A percentile compares a stretch with the other conserved stretches of the same genome.
Conservation (phyloP, 2,888 invertebrate species). For the Amphipyra tragopoginis region DNA sequence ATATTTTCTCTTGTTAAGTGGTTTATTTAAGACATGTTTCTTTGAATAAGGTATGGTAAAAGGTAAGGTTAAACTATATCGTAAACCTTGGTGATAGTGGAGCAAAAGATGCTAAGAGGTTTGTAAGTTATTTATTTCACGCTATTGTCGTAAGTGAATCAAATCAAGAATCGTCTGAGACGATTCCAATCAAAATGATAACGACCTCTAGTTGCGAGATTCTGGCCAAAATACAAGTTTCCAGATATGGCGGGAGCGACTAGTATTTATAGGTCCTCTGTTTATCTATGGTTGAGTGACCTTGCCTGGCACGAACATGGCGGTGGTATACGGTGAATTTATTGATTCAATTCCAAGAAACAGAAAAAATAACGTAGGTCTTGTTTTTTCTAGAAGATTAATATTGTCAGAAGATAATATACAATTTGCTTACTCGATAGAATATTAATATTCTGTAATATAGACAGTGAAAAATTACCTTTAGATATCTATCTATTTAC, state of each 20-base stretch:
- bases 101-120: not conserved
- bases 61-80: constrained; percentile 1
- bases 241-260: constrained; percentile 68
- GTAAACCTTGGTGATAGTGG: constrained; percentile 6
- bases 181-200: constrained; percentile 43
- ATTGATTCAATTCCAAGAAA: constrained; percentile 18
- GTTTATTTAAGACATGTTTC: constrained; percentile 34
- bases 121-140: constrained; percentile 14
- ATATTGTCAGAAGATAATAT: constrained; percentile 9
- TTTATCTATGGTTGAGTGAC: constrained; percentile 60
- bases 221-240: constrained; percentile 67
- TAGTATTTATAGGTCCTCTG: constrained; percentile 62
- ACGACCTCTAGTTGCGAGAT: constrained; percentile 37
- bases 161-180: constrained; percentile 18
- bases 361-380: constrained; percentile 11
- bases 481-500: too few species aligned
- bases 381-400: constrained; percentile 14
- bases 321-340: constrained; percentile 20
- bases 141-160: constrained; percentile 11
- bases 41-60: constrained; percentile 12
- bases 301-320: constrained; percentile 61
- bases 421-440: constrained; percentile 9
- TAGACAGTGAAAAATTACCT: too few species aligned
- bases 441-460: not conserved
- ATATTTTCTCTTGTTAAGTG: constrained; percentile 54